These are phyloP conservation scores for Ectemnius cavifrons DNA, from an alignment of 2,888 invertebrate genomes.

Conservation along the genomic window DNA sequence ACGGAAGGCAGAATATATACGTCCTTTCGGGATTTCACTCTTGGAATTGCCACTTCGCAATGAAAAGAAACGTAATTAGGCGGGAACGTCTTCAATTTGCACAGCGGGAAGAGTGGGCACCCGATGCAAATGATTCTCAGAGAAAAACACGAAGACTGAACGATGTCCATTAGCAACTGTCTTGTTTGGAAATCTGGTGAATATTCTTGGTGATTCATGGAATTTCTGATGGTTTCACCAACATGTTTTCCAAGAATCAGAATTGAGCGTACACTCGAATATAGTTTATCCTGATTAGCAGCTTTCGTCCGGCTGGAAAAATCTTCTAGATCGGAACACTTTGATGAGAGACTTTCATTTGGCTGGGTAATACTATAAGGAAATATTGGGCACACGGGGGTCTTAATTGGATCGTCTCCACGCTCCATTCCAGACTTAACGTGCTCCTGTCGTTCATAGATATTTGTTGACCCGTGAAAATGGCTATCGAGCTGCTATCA, in stretches of 20 bases:
- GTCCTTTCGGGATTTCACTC: no score
- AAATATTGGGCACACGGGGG: constrained; percentile 1
- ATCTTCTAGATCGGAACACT: constrained; percentile 41
- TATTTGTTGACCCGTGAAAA: neutral
- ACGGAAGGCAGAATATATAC: no score
- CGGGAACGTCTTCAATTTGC: neutral
- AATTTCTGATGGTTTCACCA: no score
- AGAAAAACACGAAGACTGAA: no score
- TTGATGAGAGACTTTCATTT: constrained; percentile 45
- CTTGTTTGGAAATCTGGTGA: no score
- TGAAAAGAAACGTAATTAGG: neutral
- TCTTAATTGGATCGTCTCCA: constrained; percentile 12
- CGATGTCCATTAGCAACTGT: no score
- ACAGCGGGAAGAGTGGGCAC: no score
- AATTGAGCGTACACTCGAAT: no score
- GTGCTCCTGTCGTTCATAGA: neutral
- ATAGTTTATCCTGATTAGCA: no score
- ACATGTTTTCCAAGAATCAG: no score
- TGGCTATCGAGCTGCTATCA: constrained; percentile 3
- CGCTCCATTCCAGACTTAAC: neutral
- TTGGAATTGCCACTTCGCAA: neutral
- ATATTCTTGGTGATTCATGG: no score
- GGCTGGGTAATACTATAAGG: constrained; percentile 32
- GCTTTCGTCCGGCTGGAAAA: constrained; percentile 11
- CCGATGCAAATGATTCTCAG: no score